phyloP scores from a whole-genome alignment of 2,113 vertebrate genomes.

The Callithrix jacchus region DNA sequence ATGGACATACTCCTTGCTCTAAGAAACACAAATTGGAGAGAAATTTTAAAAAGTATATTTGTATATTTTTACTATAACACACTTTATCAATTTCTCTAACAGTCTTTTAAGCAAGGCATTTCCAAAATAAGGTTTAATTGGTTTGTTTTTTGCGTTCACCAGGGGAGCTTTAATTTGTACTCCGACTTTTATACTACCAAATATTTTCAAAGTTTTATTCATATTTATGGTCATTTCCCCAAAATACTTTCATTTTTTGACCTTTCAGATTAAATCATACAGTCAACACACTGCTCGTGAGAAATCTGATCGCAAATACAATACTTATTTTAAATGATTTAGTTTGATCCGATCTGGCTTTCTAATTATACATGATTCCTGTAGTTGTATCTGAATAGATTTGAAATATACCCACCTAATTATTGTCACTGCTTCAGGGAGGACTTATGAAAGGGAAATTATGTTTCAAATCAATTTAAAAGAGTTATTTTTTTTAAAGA shows the following conservation, averaged over 20 bases:
- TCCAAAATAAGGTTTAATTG: not conserved
- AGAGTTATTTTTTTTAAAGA: not conserved
- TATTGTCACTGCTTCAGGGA: not conserved
- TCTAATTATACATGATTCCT: constrained; percentile 6
- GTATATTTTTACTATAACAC: not conserved
- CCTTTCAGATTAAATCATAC: constrained; percentile 27
- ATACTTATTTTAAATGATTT: not conserved
- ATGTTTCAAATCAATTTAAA: not conserved
- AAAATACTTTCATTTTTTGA: not conserved
- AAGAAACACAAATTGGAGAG: not conserved
- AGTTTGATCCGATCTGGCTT: not conserved
- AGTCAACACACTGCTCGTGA: not conserved
- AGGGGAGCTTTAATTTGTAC: not conserved
- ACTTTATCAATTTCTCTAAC: not conserved
- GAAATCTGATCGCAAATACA: not conserved
- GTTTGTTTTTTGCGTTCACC: not conserved
- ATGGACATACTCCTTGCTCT: not conserved
- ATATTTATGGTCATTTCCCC: not conserved
- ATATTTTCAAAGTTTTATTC: not conserved
- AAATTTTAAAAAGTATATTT: not conserved
- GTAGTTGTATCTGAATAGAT: not conserved
- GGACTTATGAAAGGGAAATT: not conserved
- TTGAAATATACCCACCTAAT: not conserved
- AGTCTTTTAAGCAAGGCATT: not conserved
- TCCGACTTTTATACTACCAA: not conserved